These are phyloP conservation scores for Tinea pellionella DNA, from an alignment of 2,888 invertebrate species.

Conservation along the genomic window DNA sequence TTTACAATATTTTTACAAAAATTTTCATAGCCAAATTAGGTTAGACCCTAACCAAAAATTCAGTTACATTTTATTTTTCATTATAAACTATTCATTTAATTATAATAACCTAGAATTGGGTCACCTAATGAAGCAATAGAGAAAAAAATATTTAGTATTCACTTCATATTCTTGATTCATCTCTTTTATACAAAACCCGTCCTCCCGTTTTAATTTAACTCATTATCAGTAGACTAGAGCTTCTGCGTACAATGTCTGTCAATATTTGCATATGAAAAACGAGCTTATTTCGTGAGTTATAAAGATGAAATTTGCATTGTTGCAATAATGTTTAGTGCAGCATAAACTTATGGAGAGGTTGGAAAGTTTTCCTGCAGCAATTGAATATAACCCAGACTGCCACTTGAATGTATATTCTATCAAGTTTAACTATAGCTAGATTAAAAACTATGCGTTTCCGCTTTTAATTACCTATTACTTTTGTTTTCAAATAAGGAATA, in stretches of 20 bases:
- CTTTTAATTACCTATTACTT: not conserved
- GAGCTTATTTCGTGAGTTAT: not conserved
- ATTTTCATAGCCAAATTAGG: no score
- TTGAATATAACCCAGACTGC: not conserved
- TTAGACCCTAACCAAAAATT: no score
- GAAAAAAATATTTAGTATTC: no score
- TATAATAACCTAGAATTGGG: no score
- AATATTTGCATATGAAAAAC: not conserved
- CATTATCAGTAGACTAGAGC: not conserved
- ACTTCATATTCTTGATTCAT: no score
- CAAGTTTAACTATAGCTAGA: not conserved
- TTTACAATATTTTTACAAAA: no score
- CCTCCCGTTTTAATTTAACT: no score
- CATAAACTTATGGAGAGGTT: conserved; percentile 8
- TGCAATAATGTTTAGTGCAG: not conserved
- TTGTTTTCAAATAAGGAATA: no score
- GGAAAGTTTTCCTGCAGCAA: conserved; percentile 1
- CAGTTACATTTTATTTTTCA: no score
- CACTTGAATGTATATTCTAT: not conserved
- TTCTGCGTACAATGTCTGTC: not conserved
- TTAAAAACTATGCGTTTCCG: not conserved
- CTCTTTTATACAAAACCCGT: no score
- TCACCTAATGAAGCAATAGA: no score
- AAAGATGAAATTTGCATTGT: not conserved
- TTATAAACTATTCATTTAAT: no score